A percentile compares a stretch with the other conserved stretches of the same genome.
Evolutionary conservation across 64 coral and sea anemone species (phyloP).

Genomic region (Orbicella faveolata): DNA sequence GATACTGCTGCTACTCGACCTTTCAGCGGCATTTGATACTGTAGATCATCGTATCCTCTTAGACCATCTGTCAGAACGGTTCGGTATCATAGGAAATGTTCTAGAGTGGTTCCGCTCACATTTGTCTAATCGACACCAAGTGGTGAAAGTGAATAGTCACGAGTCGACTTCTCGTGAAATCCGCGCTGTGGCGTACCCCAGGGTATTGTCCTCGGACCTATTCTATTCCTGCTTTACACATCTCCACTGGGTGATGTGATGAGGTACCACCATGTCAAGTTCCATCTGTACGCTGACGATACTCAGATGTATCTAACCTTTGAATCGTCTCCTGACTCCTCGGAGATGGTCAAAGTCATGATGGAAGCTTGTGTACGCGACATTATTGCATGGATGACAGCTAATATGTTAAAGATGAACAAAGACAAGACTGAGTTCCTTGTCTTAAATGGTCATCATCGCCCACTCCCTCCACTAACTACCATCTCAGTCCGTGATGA

Average conservation of each 20-base stretch:
- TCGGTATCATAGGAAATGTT: not conserved
- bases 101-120: not conserved
- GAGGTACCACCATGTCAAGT: not conserved
- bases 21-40: not conserved
- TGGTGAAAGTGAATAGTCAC: not conserved
- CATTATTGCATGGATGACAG: too few species aligned
- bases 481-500: too few species aligned
- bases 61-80: not conserved
- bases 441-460: too few species aligned
- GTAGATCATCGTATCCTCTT: not conserved
- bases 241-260: not conserved
- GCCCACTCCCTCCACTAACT: too few species aligned
- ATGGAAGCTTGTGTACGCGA: too few species aligned
- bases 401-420: too few species aligned
- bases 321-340: too few species aligned
- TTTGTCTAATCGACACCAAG: not conserved
- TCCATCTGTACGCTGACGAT: too few species aligned
- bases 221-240: not conserved
- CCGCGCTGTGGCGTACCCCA: not conserved
- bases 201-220: not conserved
- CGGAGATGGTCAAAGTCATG: too few species aligned
- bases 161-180: not conserved
- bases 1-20: slow-evolving; percentile 1
- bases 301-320: too few species aligned
- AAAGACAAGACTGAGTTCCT: too few species aligned